phyloP scores from a whole-genome alignment of 1,140 invertebrate genomes.

The Caenorhabditis tropicalis region DNA sequence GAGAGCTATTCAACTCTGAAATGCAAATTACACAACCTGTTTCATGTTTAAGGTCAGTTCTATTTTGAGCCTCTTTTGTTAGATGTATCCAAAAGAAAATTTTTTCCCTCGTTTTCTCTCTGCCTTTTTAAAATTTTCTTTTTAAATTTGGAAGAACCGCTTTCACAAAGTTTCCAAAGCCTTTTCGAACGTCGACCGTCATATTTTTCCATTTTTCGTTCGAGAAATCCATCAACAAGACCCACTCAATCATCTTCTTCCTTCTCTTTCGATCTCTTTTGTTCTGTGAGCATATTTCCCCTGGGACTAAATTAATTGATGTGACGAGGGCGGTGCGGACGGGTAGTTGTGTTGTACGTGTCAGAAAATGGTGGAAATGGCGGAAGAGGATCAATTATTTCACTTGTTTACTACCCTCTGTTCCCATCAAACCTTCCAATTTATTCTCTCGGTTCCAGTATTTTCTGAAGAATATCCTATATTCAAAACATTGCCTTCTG shows the following conservation, averaged over 20 bases:
- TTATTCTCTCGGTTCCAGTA: background rate
- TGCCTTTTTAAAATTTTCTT: too few relatives aligned
- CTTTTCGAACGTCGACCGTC: too few relatives aligned
- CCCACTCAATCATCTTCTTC: conserved; percentile 30
- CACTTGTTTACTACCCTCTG: conserved; percentile 21
- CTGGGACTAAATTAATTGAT: conserved; percentile 42
- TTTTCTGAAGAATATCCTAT: too few relatives aligned
- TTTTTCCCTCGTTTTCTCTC: too few relatives aligned
- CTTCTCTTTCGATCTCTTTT: conserved; percentile 15
- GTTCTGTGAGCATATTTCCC: conserved; percentile 39
- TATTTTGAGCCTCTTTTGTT: background rate
- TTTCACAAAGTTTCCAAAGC: background rate
- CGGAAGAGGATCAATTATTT: conserved; percentile 33
- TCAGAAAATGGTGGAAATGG: conserved; percentile 47
- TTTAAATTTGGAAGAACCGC: too few relatives aligned
- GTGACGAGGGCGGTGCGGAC: conserved; percentile 40
- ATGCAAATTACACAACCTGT: conserved; percentile 43
- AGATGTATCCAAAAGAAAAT: too few relatives aligned
- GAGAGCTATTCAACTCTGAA: conserved; percentile 61
- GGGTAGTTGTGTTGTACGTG: conserved; percentile 38
- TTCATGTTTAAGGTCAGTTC: conserved; percentile 58
- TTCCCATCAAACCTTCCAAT: background rate
- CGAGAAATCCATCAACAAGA: background rate
- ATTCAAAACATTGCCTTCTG: too few relatives aligned
- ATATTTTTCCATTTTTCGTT: background rate